Percentiles rank a stretch among this genome's conserved stretches.
phyloP scores from a whole-genome alignment of 2,888 invertebrate species.

The Drosophila falleni region DNA sequence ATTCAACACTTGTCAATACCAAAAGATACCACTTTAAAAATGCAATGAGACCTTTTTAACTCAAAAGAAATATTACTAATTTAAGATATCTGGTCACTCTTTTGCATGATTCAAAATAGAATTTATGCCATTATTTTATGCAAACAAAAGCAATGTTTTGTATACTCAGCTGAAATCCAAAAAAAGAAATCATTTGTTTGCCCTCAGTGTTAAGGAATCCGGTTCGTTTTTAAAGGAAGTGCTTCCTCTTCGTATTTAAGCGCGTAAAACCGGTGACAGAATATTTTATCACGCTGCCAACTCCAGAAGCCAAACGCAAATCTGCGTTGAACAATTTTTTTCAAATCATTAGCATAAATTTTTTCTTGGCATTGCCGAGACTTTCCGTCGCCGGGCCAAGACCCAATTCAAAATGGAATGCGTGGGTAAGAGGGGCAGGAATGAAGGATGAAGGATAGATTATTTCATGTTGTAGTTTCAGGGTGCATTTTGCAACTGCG shows the following conservation, averaged over 20 bases:
- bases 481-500: conserved; percentile 25
- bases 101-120: conserved; percentile 7
- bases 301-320: conserved; percentile 49
- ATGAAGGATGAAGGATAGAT: conserved; percentile 7
- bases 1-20: not conserved
- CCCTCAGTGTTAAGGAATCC: conserved; percentile 21
- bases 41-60: not conserved
- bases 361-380: conserved; percentile 54
- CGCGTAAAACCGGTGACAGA: conserved; percentile 56
- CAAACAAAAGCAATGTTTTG: conserved; percentile 6
- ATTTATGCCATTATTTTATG: not conserved
- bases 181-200: conserved; percentile 45
- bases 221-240: conserved; percentile 23
- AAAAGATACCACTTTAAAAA: not conserved
- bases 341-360: conserved; percentile 52
- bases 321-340: conserved; percentile 40
- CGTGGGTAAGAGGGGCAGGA: not conserved
- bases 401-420: not conserved
- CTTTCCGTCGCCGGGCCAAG: conserved; percentile 45
- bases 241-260: conserved; percentile 21
- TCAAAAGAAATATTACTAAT: not conserved
- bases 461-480: conserved; percentile 22
- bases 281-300: conserved; percentile 61
- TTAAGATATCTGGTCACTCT: not conserved
- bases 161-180: conserved; percentile 23